A percentile compares a stretch with the other conserved stretches of the same genome.
Conservation (phyloP, 2,888 invertebrate species). For the Cantharis rufa region DNA sequence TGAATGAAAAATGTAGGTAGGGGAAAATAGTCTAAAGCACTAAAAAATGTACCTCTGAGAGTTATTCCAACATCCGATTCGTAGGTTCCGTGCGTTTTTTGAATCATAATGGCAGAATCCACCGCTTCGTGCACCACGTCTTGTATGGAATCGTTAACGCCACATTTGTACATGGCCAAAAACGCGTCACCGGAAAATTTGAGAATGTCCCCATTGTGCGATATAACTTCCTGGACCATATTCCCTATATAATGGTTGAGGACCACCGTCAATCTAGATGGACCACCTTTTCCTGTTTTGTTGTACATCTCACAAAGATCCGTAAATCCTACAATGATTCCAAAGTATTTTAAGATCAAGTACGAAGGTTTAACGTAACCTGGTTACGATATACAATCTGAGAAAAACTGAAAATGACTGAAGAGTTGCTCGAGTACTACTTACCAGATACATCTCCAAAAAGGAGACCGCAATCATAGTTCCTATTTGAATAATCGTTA, state of each 20-base stretch:
- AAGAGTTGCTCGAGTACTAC: background rate
- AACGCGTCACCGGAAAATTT: conserved; percentile 73
- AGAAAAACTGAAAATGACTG: background rate
- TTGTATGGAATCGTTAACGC: conserved; percentile 59
- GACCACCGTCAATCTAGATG: conserved; percentile 70
- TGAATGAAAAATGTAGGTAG: conserved; percentile 6
- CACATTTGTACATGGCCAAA: conserved; percentile 68
- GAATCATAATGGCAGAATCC: conserved; percentile 69
- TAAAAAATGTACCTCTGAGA: conserved; percentile 59
- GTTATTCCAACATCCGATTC: conserved; percentile 65
- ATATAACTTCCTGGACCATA: conserved; percentile 71
- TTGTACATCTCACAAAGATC: conserved; percentile 70
- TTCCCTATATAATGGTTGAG: conserved; percentile 73
- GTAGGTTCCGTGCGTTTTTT: conserved; percentile 67
- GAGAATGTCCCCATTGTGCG: conserved; percentile 67
- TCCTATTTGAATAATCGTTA: conserved; percentile 58
- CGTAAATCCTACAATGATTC: conserved; percentile 61
- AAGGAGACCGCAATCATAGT: conserved; percentile 64
- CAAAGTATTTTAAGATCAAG: background rate
- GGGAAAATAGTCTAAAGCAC: no score
- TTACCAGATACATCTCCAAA: conserved; percentile 67
- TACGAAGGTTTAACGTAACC: background rate
- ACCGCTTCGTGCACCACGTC: conserved; percentile 67
- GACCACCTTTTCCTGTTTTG: conserved; percentile 67
- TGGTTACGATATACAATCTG: background rate